Evolutionary conservation across 2,888 invertebrate species (phyloP).

Genomic region (Polydesmus complanatus): DNA sequence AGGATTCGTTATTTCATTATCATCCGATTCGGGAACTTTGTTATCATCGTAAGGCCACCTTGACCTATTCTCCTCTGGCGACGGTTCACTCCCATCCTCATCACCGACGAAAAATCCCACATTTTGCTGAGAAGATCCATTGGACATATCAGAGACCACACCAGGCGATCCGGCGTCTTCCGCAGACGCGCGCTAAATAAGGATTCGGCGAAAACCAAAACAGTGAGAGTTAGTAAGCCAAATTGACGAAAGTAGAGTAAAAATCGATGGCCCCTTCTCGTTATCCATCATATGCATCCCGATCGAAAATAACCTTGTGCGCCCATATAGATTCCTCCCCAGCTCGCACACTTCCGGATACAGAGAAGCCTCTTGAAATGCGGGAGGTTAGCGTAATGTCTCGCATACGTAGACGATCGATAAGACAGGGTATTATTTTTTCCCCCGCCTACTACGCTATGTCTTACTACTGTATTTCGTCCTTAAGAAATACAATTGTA

Average conservation of each 20-base stretch:
- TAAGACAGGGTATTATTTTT: background rate
- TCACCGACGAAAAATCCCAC: constrained; percentile 18
- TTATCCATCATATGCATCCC: background rate
- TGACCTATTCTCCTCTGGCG: background rate
- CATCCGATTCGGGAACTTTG: background rate
- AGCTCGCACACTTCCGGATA: background rate
- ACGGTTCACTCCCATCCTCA: constrained; percentile 8
- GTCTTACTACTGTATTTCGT: too few species aligned
- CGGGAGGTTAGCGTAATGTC: background rate
- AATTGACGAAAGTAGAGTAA: background rate
- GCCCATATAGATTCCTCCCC: background rate
- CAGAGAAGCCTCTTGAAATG: too few species aligned
- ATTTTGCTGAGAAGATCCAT: constrained; percentile 1
- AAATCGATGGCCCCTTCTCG: background rate
- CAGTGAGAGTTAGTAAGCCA: background rate
- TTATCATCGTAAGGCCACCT: constrained; percentile 2
- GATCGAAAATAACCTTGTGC: background rate
- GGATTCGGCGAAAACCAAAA: background rate
- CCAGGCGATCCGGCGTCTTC: background rate
- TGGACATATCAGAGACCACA: background rate
- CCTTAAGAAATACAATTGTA: too few species aligned
- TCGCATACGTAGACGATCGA: background rate
- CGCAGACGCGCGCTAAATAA: background rate
- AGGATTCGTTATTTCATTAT: background rate
- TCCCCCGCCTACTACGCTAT: too few species aligned